Evolutionary conservation across 2,113 vertebrate species (phyloP).

Genomic region (Cygnus atratus): DNA sequence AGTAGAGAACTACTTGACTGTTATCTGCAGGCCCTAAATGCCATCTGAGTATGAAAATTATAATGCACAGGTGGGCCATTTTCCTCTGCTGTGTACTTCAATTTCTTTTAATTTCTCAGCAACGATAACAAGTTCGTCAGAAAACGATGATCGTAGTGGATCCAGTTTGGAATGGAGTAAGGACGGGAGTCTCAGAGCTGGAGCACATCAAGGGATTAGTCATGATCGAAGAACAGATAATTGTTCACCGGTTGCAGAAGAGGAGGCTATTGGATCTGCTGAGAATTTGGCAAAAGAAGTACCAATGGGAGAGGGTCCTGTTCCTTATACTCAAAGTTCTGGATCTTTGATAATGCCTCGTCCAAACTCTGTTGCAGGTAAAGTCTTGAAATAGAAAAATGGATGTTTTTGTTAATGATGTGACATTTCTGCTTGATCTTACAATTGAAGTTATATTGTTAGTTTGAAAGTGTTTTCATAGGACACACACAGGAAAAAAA

Average conservation of each 20-base stretch:
- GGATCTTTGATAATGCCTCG: slow-evolving; percentile 93
- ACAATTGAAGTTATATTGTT: background rate
- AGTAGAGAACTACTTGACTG: slow-evolving; percentile 26
- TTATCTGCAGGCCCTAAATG: background rate
- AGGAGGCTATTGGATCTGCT: slow-evolving; percentile 78
- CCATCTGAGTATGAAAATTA: background rate
- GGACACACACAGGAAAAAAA: background rate
- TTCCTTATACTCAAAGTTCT: slow-evolving; percentile 83
- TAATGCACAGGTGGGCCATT: background rate
- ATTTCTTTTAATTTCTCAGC: slow-evolving; percentile 74
- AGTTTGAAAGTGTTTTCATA: background rate
- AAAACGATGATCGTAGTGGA: slow-evolving; percentile 97
- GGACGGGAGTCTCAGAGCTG: slow-evolving; percentile 88
- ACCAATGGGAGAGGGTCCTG: slow-evolving; percentile 81
- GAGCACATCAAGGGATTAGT: slow-evolving; percentile 82
- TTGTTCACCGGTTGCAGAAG: slow-evolving; percentile 95
- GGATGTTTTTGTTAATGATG: background rate
- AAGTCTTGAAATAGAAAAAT: background rate
- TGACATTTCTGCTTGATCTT: background rate
- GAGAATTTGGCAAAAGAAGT: slow-evolving; percentile 80
- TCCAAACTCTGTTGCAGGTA: slow-evolving; percentile 99
- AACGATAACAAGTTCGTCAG: slow-evolving; percentile 97
- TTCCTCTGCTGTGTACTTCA: background rate
- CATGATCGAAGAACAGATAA: slow-evolving; percentile 87
- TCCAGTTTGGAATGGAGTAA: slow-evolving; percentile 98